A percentile compares a stretch with the other conserved stretches of the same genome.
Evolutionary conservation across 2,797 vertebrate species (phyloP).

Genomic region (Amblyopsis hoosieri): DNA sequence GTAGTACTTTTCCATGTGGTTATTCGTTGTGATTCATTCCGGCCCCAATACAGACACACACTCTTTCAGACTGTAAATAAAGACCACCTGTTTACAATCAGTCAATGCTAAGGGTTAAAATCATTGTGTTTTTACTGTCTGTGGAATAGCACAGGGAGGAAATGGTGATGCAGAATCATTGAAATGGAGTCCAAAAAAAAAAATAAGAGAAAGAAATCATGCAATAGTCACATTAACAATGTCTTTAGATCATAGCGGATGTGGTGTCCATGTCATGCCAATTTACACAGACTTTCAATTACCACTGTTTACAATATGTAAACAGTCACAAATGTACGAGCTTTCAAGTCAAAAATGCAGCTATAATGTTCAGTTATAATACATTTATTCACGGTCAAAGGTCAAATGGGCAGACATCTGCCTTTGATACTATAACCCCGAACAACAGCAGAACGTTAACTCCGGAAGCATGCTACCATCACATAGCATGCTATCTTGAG

Average conservation of each 20-base stretch:
- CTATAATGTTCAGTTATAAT: slow-evolving; percentile 13
- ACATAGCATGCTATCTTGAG: slow-evolving; percentile 27
- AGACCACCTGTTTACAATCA: slow-evolving; percentile 73
- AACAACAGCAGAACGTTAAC: slow-evolving; percentile 38
- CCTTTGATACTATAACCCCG: slow-evolving; percentile 26
- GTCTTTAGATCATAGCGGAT: slow-evolving; percentile 5
- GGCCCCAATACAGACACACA: slow-evolving; percentile 37
- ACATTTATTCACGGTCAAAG: slow-evolving; percentile 5
- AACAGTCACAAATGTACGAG: slow-evolving; percentile 18
- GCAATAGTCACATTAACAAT: too few relatives aligned
- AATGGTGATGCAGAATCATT: slow-evolving; percentile 31
- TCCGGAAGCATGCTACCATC: slow-evolving; percentile 43
- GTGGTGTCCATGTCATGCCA: slow-evolving; percentile 35
- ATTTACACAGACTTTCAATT: background rate
- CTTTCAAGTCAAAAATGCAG: slow-evolving; percentile 20
- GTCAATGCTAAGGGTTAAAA: slow-evolving; percentile 72
- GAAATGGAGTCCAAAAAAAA: slow-evolving; percentile 32
- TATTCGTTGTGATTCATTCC: slow-evolving; percentile 62
- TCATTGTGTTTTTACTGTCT: slow-evolving; percentile 67
- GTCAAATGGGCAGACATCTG: slow-evolving; percentile 21
- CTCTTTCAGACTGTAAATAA: slow-evolving; percentile 39
- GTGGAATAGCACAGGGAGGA: slow-evolving; percentile 37
- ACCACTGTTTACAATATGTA: slow-evolving; percentile 1
- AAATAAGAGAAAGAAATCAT: too few relatives aligned
- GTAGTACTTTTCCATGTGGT: slow-evolving; percentile 58